Conservation (phyloP, 2,888 invertebrate species). For the Desoria tigrina region DNA sequence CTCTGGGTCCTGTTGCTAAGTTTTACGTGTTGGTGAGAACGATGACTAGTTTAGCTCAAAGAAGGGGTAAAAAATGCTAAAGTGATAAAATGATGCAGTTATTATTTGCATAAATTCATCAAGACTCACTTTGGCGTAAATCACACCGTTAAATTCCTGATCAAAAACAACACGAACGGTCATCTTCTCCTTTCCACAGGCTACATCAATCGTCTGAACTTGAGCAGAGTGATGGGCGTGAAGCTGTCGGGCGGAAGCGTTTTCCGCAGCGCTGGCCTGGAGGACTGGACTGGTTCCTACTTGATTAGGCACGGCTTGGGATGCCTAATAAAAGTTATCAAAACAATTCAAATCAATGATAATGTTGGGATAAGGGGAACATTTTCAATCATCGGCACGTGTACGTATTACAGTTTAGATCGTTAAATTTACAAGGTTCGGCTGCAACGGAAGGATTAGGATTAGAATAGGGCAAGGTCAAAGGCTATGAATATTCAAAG, state of each 20-base stretch:
- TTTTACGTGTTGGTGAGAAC: neutral
- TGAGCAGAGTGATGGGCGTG: conserved; percentile 67
- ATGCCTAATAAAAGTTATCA: neutral
- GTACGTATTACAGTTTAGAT: too few relatives aligned
- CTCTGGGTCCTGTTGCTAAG: neutral
- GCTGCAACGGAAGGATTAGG: too few relatives aligned
- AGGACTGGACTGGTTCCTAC: conserved; percentile 15
- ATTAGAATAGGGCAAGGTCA: too few relatives aligned
- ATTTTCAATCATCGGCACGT: neutral
- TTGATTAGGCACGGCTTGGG: neutral
- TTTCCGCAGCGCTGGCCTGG: conserved; percentile 26
- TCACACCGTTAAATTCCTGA: conserved; percentile 72
- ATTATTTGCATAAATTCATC: too few relatives aligned
- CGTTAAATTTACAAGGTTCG: too few relatives aligned
- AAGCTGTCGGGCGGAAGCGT: conserved; percentile 17
- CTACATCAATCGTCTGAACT: conserved; percentile 72
- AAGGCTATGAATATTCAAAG: too few relatives aligned
- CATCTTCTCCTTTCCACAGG: conserved; percentile 81
- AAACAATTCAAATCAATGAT: neutral
- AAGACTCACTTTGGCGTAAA: conserved; percentile 69
- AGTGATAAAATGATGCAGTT: too few relatives aligned
- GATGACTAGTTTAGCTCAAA: too few relatives aligned
- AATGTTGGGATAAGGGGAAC: neutral
- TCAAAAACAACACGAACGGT: conserved; percentile 78
- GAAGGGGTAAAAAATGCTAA: too few relatives aligned